Percentiles rank a stretch among this genome's conserved stretches.
phyloP scores from a whole-genome alignment of 1,140 invertebrate species.

The Phymorhynchus buccinoides region DNA sequence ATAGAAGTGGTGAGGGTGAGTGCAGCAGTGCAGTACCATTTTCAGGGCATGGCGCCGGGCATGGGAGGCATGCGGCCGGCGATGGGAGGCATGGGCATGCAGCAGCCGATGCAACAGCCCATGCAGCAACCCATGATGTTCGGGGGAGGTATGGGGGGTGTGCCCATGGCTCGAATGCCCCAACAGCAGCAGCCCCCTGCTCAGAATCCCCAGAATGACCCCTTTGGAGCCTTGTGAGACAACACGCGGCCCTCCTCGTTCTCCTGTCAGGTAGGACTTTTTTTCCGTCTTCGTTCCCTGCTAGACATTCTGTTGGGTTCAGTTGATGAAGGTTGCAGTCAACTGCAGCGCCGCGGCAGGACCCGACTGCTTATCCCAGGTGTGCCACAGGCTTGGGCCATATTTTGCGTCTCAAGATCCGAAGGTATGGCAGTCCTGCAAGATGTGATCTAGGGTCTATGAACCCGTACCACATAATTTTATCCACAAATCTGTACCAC shows the following conservation, averaged over 20 bases:
- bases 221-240: conserved; percentile 32
- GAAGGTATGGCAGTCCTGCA: not conserved
- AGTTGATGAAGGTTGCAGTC: not conserved
- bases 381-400: too few relatives aligned
- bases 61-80: not conserved
- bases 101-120: conserved; percentile 24
- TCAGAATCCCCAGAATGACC: conserved; percentile 25
- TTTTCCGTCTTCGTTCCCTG: too few relatives aligned
- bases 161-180: conserved; percentile 13
- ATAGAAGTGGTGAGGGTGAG: too few relatives aligned
- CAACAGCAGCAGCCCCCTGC: conserved; percentile 14
- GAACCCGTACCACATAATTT: too few relatives aligned
- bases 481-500: too few relatives aligned
- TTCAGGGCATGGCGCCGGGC: not conserved
- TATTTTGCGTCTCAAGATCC: not conserved
- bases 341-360: too few relatives aligned
- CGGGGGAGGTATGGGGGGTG: not conserved
- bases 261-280: too few relatives aligned
- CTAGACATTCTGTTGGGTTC: not conserved
- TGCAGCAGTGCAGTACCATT: not conserved
- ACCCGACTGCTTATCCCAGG: too few relatives aligned
- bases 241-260: not conserved
- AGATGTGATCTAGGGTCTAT: not conserved
- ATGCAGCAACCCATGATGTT: conserved; percentile 6
- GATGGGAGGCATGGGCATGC: conserved; percentile 18